phyloP scores from a whole-genome alignment of 2,888 invertebrate genomes.

The Scaptomyza polygonia region DNA sequence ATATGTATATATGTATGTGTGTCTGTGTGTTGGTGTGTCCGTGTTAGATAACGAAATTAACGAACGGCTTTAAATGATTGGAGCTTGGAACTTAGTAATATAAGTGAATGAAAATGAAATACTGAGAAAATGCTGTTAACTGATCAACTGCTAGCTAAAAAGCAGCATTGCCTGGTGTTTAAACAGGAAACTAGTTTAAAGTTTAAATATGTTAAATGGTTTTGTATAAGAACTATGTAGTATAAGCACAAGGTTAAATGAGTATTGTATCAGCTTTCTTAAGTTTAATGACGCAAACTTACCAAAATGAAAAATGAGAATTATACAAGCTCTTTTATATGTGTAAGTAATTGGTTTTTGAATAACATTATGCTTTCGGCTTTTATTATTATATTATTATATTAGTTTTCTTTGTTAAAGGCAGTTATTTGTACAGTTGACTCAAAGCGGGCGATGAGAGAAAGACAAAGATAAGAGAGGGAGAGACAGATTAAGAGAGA shows the following conservation, averaged over 20 bases:
- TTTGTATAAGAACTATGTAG: constrained; percentile 10
- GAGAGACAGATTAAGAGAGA: constrained; percentile 34
- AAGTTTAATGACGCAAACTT: constrained; percentile 64
- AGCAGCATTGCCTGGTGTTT: constrained; percentile 20
- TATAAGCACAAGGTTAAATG: constrained; percentile 22
- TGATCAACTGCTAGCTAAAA: constrained; percentile 26
- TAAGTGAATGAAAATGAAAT: constrained; percentile 7
- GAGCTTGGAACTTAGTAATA: constrained; percentile 17
- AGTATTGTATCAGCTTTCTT: constrained; percentile 35
- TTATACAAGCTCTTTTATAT: constrained; percentile 57
- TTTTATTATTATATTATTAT: constrained; percentile 28
- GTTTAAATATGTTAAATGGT: constrained; percentile 20
- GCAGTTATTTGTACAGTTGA: constrained; percentile 55
- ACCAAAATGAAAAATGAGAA: constrained; percentile 70
- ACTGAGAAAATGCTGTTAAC: constrained; percentile 22
- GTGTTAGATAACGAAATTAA: constrained; percentile 23
- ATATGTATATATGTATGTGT: too few relatives aligned
- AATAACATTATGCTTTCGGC: constrained; percentile 31
- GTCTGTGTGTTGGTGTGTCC: too few relatives aligned
- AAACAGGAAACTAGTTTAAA: constrained; percentile 36
- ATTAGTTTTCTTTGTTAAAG: constrained; percentile 17
- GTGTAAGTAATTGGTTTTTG: constrained; percentile 41
- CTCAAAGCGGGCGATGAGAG: constrained; percentile 55
- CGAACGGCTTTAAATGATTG: constrained; percentile 4
- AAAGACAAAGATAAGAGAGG: constrained; percentile 31